Base-by-base conservation (phyloP, 2,113 vertebrate genomes). In the Sylvilagus bachmani region DNA sequence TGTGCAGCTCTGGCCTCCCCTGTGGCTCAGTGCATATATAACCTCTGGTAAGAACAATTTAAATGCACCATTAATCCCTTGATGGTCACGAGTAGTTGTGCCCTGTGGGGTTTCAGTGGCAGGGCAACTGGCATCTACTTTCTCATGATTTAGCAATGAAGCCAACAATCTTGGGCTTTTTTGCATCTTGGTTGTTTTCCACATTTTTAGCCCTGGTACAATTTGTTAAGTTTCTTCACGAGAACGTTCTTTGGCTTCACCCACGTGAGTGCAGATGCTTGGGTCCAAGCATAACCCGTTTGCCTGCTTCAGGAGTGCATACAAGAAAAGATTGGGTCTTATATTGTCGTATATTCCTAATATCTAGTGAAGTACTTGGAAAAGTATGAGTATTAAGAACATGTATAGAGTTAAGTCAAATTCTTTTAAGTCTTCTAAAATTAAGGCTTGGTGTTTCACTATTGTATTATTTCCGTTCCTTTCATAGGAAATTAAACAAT, bases 21-120 rank as follows among this genome's bases (percentile, higher is more conserved):
- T 11, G 58, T 38, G 81, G 81, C 90, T 94, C 55, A 44, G 44
- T 84, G 95, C 93, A 0, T 75, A 25, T 78, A 29, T 95, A 93
- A 90, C 92, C 92, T 86, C 86, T 94, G 94, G 90, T 93, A 83
- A 93, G 93, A 97, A 82, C 75, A 80, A 89, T 96, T 95, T 92
- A 73, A 97, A 96, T 90, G 97, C 95, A 93, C 91, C 97, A 97
- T 97, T 96, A 97, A 96, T 96, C 80, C 91, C 67, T 44, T 31
- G 83, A 80, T 94, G 92, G 96, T 96, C 96, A 96, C 94, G 86
- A 97, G 97, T 58, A 58, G n/a, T 21, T 90, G 25, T 87, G 13
- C 91, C 89, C 96, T 78, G 92, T 84, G 79, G 96, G 91, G 71
- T 75, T 96, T 89, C 80, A 78, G 75, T 9, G 33, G 82, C n/a